Evolutionary conservation across 2,797 vertebrate species (phyloP).

Genomic region (Halcyon chelicuti): DNA sequence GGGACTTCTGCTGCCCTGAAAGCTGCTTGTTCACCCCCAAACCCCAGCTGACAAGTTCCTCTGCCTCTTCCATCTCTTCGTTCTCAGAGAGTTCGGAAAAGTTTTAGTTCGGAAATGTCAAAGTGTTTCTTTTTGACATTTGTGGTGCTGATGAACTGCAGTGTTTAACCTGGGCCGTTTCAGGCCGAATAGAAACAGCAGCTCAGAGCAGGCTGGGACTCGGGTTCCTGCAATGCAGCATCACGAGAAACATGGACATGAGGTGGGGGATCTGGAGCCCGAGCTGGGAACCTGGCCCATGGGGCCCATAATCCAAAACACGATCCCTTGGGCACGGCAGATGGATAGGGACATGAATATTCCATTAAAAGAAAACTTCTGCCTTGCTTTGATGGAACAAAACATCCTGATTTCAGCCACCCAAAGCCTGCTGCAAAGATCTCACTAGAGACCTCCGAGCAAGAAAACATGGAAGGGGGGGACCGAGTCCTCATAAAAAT

Average conservation of each 20-base stretch:
- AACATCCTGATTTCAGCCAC: background rate
- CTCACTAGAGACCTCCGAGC: background rate
- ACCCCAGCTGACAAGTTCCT: background rate
- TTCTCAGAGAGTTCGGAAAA: background rate
- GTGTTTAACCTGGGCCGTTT: background rate
- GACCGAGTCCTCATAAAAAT: constrained; percentile 10
- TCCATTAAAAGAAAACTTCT: background rate
- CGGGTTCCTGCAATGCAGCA: background rate
- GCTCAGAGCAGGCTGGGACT: background rate
- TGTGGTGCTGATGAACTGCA: background rate
- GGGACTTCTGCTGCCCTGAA: background rate
- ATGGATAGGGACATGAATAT: background rate
- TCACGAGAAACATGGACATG: background rate
- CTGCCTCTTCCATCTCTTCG: background rate
- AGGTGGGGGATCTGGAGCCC: fast-evolving
- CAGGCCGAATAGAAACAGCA: background rate
- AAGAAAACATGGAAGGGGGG: background rate
- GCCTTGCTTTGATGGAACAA: background rate
- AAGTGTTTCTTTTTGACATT: background rate
- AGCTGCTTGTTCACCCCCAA: background rate
- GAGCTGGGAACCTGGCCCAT: background rate
- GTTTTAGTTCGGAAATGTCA: fast-evolving
- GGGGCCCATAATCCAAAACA: background rate
- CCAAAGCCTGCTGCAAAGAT: background rate
- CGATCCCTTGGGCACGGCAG: background rate